Conservation (phyloP, 2,888 invertebrate species). For the Xestia xanthographa region DNA sequence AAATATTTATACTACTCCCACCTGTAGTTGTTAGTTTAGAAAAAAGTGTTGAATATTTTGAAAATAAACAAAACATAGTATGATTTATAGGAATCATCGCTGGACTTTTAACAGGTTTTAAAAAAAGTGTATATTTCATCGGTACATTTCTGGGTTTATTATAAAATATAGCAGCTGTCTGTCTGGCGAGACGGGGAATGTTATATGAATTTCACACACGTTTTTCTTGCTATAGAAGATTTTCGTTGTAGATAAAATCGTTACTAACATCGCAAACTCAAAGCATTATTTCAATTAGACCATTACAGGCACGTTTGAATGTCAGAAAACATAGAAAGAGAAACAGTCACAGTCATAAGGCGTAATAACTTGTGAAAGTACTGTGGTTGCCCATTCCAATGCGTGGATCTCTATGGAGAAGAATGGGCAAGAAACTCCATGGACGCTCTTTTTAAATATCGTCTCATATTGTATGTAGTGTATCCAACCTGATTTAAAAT, state of each 20-base stretch:
- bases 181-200: background rate
- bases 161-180: slow-evolving; percentile 46
- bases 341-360: no score
- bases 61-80: slow-evolving; percentile 54
- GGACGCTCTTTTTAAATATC: no score
- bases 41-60: slow-evolving; percentile 64
- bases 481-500: background rate
- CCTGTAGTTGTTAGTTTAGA: slow-evolving; percentile 56
- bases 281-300: no score
- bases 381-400: no score
- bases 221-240: background rate
- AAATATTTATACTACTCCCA: slow-evolving; percentile 61
- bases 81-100: slow-evolving; percentile 58
- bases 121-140: slow-evolving; percentile 63
- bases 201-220: background rate
- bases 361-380: no score
- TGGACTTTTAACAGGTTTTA: slow-evolving; percentile 39
- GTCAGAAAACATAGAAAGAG: no score
- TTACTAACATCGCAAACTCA: background rate
- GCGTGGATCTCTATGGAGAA: no score
- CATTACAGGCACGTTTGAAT: no score
- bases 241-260: background rate
- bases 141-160: slow-evolving; percentile 44
- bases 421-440: no score
- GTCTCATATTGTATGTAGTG: background rate